Percentiles rank a stretch among this genome's conserved stretches.
Evolutionary conservation across 2,797 vertebrate genomes (phyloP).

Genomic region (Darevskia nairensis): DNA sequence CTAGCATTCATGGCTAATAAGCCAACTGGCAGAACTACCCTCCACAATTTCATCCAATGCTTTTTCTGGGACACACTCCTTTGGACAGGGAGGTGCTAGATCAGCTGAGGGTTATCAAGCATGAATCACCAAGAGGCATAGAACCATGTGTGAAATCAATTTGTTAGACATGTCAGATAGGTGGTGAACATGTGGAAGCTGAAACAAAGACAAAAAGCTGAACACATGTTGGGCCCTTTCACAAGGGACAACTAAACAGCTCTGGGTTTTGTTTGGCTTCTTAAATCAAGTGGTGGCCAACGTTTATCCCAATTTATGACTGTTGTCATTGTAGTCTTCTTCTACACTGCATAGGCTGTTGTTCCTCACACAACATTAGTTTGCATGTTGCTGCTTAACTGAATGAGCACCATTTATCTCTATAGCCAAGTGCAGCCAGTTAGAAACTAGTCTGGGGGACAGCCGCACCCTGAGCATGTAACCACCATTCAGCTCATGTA

Average conservation of each 20-base stretch:
- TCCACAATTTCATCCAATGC: not conserved
- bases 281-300: not conserved
- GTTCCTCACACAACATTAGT: conserved; percentile 31
- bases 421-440: conserved; percentile 72
- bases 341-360: not conserved
- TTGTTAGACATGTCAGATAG: not conserved
- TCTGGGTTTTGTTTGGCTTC: not conserved
- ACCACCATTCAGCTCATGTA: conserved; percentile 75
- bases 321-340: not conserved
- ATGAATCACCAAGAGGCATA: not conserved
- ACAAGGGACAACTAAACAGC: not conserved
- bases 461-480: conserved; percentile 74
- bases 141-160: not conserved
- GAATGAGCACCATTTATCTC: conserved; percentile 77
- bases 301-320: not conserved
- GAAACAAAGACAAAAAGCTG: too few relatives aligned
- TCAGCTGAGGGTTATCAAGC: not conserved
- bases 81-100: not conserved
- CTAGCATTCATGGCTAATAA: not conserved
- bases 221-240: not conserved
- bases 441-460: conserved; percentile 78
- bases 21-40: too few relatives aligned
- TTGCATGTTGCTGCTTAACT: conserved; percentile 80
- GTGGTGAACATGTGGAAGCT: not conserved
- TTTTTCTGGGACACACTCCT: not conserved